Conservation (phyloP, 2,113 vertebrate species). For the Reinhardtius hippoglossoides region DNA sequence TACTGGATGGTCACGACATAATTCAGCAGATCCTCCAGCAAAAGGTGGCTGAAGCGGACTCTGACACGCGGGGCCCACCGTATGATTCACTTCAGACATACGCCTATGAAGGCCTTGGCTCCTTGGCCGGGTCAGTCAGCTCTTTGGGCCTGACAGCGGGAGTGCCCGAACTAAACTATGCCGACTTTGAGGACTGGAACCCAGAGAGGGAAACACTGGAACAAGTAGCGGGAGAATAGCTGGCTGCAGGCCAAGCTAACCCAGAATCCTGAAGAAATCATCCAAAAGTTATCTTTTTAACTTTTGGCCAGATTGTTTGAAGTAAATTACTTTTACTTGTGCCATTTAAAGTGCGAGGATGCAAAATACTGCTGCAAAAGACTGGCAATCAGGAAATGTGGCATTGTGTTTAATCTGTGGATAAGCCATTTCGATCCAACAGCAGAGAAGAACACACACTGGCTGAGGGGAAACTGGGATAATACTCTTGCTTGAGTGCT, state of each 20-base stretch:
- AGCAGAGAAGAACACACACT: background rate
- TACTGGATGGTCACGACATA: conserved; percentile 86
- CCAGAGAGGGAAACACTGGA: conserved; percentile 88
- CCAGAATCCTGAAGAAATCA: conserved; percentile 44
- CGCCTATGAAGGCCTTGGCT: conserved; percentile 91
- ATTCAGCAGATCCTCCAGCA: conserved; percentile 89
- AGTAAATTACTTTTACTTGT: conserved; percentile 18
- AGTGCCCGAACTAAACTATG: conserved; percentile 89
- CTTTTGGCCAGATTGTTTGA: conserved; percentile 1
- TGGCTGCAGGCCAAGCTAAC: conserved; percentile 7
- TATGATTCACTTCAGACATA: conserved; percentile 96
- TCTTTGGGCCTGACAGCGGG: conserved; percentile 88
- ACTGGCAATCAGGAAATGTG: background rate
- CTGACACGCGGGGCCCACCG: conserved; percentile 88
- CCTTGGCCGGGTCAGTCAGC: conserved; percentile 91
- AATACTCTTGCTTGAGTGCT: background rate
- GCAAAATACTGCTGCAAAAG: background rate
- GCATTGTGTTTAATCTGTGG: conserved; percentile 21
- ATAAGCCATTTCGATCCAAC: conserved; percentile 34
- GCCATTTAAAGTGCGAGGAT: background rate
- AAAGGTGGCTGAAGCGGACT: conserved; percentile 88
- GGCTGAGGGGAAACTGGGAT: background rate
- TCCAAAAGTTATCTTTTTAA: background rate
- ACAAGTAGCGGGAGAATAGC: conserved; percentile 84
- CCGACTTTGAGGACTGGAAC: conserved; percentile 90